phyloP scores from a whole-genome alignment of 2,797 vertebrate genomes.

The Hoplostethus atlanticus region DNA sequence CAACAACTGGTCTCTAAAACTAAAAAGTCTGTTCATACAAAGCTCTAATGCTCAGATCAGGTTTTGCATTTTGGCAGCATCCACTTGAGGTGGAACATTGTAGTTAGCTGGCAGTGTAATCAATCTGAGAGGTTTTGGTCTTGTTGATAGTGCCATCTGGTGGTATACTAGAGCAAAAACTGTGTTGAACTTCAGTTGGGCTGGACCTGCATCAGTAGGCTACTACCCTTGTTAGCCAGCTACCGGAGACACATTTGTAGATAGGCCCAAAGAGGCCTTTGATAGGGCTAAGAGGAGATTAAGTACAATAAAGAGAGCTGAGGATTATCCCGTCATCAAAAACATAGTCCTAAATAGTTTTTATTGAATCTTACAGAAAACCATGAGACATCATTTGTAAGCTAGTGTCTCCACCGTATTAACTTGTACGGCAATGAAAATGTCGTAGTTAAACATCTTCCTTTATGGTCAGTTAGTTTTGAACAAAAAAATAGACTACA shows the following conservation, averaged over 20 bases:
- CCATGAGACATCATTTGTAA: too few species aligned
- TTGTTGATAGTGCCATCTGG: conserved; percentile 31
- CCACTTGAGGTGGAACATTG: background rate
- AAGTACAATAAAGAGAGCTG: background rate
- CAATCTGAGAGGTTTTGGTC: too few species aligned
- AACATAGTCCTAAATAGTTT: too few species aligned
- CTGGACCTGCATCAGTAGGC: background rate
- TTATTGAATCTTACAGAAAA: too few species aligned
- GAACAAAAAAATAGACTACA: background rate
- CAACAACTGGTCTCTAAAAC: background rate
- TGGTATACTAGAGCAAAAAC: conserved; percentile 15
- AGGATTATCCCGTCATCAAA: too few species aligned
- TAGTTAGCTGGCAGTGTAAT: too few species aligned
- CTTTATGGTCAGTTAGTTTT: background rate
- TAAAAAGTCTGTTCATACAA: background rate
- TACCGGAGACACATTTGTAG: conserved; percentile 1
- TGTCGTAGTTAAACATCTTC: background rate
- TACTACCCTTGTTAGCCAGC: background rate
- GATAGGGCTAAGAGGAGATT: background rate
- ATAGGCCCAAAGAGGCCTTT: background rate
- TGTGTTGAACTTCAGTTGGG: background rate
- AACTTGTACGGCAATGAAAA: background rate
- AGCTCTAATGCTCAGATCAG: too few species aligned
- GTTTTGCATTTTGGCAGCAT: too few species aligned
- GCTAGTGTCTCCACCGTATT: too few species aligned